These are phyloP conservation scores for Ciconia maguari DNA, from an alignment of 2,113 vertebrate genomes.

Conservation along the genomic window DNA sequence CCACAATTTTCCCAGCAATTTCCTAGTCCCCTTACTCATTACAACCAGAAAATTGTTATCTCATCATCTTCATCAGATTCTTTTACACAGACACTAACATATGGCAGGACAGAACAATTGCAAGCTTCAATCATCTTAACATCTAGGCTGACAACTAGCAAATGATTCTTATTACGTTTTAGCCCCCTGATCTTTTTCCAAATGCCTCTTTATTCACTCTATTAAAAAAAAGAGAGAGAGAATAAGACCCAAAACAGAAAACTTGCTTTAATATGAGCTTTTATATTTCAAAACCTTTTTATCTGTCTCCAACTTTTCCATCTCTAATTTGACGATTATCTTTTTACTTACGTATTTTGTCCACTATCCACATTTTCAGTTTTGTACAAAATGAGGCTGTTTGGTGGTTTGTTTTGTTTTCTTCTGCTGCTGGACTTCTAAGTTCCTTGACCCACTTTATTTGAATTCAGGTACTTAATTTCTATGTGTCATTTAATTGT, in stretches of 20 bases:
- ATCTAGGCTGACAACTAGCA: slow-evolving; percentile 35
- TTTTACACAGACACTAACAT: slow-evolving; percentile 34
- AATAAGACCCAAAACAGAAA: neutral
- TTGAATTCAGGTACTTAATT: neutral
- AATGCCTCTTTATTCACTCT: neutral
- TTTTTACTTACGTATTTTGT: neutral
- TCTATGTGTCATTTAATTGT: neutral
- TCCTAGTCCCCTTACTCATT: slow-evolving; percentile 37
- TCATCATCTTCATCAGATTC: slow-evolving; percentile 50
- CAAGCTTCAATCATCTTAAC: slow-evolving; percentile 39
- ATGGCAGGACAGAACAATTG: slow-evolving; percentile 46
- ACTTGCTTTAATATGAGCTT: neutral
- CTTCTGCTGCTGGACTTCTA: neutral
- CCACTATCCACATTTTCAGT: neutral
- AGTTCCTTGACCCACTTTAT: neutral
- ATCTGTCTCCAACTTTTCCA: neutral
- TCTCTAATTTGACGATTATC: neutral
- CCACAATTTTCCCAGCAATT: slow-evolving; percentile 54
- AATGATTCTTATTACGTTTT: slow-evolving; percentile 42
- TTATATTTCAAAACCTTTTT: neutral
- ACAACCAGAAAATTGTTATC: slow-evolving; percentile 53
- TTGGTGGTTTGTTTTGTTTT: neutral
- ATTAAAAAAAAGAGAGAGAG: neutral
- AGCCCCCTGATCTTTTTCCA: slow-evolving; percentile 13
- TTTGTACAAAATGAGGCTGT: neutral